Percentiles rank a stretch among this genome's conserved stretches.
Conservation (phyloP, 2,888 invertebrate genomes). For the Rhodophaea formosa region DNA sequence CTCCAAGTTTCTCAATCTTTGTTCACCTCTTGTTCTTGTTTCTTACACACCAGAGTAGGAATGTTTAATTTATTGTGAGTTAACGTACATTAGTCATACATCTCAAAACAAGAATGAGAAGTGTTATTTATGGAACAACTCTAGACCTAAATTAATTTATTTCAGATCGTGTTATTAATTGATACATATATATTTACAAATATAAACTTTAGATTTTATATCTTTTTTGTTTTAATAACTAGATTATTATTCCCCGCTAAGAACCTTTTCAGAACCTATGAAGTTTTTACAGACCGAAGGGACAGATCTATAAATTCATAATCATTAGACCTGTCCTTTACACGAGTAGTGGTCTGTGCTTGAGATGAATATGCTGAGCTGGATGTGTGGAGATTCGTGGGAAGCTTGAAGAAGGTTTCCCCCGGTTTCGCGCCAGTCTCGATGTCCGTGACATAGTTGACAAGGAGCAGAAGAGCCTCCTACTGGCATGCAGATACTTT, state of each 20-base stretch:
- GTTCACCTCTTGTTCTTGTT: not conserved
- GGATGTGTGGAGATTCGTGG: too few relatives aligned
- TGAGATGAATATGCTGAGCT: too few relatives aligned
- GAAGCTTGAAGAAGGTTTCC: too few relatives aligned
- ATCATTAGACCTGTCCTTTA: too few relatives aligned
- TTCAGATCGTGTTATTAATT: conserved; percentile 46
- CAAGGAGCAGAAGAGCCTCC: too few relatives aligned
- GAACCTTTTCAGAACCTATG: too few relatives aligned
- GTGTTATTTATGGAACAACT: conserved; percentile 44
- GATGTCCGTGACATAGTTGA: too few relatives aligned
- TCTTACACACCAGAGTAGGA: not conserved
- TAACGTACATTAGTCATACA: conserved; percentile 17
- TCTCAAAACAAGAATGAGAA: conserved; percentile 28
- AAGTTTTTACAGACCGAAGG: too few relatives aligned
- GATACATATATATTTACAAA: conserved; percentile 46
- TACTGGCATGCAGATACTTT: too few relatives aligned
- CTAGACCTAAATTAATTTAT: conserved; percentile 49
- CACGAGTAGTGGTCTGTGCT: too few relatives aligned
- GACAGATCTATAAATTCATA: too few relatives aligned
- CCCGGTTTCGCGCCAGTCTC: too few relatives aligned
- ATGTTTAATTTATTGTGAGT: conserved; percentile 3
- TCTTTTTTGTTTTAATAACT: conserved; percentile 37
- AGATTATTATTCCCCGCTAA: not conserved
- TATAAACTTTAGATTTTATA: conserved; percentile 52
- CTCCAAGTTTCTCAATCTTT: not conserved